These are phyloP conservation scores for Poeciliopsis turneri DNA, from an alignment of 2,797 vertebrate genomes.

Conservation along the genomic window DNA sequence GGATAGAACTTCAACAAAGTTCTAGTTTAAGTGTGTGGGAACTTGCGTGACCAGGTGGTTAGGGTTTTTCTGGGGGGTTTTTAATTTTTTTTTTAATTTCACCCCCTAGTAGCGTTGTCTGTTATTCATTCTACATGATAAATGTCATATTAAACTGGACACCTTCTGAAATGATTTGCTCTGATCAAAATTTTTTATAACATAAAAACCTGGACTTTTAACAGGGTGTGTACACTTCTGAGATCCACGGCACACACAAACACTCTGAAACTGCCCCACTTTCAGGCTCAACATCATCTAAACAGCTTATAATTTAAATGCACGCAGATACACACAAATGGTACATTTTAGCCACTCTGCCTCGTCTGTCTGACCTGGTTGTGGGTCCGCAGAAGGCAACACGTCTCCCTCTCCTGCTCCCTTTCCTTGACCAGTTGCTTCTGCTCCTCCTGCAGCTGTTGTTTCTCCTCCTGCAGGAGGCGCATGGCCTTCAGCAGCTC, in stretches of 20 bases:
- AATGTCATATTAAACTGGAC: neutral
- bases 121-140: neutral
- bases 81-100: neutral
- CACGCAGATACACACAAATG: neutral
- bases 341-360: neutral
- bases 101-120: neutral
- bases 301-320: neutral
- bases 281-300: neutral
- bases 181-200: neutral
- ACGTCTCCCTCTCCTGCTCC: constrained; percentile 87
- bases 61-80: fast-evolving
- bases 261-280: neutral
- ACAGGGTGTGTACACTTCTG: constrained; percentile 4
- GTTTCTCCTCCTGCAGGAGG: constrained; percentile 90
- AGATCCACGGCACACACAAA: neutral
- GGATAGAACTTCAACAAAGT: neutral
- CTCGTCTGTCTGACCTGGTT: constrained; percentile 84
- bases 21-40: neutral
- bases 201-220: constrained; percentile 3
- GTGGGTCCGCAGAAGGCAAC: constrained; percentile 85
- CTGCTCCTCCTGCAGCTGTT: constrained; percentile 90
- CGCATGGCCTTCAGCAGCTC: constrained; percentile 89
- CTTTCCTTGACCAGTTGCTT: constrained; percentile 88
- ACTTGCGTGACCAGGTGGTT: neutral
- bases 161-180: neutral